These are phyloP conservation scores for Dendrolimus kikuchii DNA, from an alignment of 1,140 invertebrate species.

Conservation along the genomic window DNA sequence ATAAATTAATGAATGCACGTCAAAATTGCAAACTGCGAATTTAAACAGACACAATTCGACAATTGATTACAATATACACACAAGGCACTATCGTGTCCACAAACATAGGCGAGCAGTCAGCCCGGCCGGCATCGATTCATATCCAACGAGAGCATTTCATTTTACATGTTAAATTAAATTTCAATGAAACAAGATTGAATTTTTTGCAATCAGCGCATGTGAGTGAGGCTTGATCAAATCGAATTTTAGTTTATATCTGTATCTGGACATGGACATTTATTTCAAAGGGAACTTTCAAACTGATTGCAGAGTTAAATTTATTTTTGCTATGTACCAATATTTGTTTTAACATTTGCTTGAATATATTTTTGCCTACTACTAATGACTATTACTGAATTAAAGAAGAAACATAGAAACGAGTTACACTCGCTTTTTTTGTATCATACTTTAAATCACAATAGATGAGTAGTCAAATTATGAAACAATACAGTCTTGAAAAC, in stretches of 20 bases:
- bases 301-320: too few relatives aligned
- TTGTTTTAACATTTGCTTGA: too few relatives aligned
- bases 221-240: constrained; percentile 36
- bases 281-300: too few relatives aligned
- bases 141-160: constrained; percentile 66
- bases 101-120: constrained; percentile 65
- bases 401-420: too few relatives aligned
- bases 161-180: constrained; percentile 72
- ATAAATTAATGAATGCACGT: constrained; percentile 34
- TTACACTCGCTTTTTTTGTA: too few relatives aligned
- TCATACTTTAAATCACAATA: too few relatives aligned
- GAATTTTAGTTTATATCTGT: constrained; percentile 25
- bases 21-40: constrained; percentile 67
- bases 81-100: constrained; percentile 60
- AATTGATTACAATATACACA: constrained; percentile 71
- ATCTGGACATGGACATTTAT: constrained; percentile 1
- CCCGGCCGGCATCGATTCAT: constrained; percentile 58
- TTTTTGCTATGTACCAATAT: too few relatives aligned
- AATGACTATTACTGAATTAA: too few relatives aligned
- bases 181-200: constrained; percentile 71
- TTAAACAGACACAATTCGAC: constrained; percentile 66
- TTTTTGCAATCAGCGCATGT: constrained; percentile 64
- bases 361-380: too few relatives aligned
- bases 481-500: too few relatives aligned
- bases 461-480: too few relatives aligned